Conservation (phyloP, 2,113 vertebrate genomes). For the Tor tambroides region DNA sequence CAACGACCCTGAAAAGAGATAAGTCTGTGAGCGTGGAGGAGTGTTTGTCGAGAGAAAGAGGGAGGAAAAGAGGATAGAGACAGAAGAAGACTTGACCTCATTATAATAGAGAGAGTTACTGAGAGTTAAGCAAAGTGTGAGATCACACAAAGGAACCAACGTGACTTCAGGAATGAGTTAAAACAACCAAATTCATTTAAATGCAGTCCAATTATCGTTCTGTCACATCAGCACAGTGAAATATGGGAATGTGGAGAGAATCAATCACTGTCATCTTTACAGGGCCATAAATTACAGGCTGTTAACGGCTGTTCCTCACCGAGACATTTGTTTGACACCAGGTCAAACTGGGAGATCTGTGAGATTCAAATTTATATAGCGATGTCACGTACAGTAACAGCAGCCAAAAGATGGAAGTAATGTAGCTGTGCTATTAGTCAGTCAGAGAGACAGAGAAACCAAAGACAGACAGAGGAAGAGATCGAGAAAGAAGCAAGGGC, state of each 20-base stretch:
- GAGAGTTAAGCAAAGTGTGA: background rate
- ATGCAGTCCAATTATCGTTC: slow-evolving; percentile 19
- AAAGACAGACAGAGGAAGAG: background rate
- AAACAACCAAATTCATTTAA: slow-evolving; percentile 8
- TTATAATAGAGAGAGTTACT: background rate
- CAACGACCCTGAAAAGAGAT: slow-evolving; percentile 66
- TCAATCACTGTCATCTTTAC: slow-evolving; percentile 31
- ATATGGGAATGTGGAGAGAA: slow-evolving; percentile 19
- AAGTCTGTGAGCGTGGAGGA: slow-evolving; percentile 11
- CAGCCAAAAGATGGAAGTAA: background rate
- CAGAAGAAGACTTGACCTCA: slow-evolving; percentile 22
- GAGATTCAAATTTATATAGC: background rate
- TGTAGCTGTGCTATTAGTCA: background rate
- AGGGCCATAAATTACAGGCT: slow-evolving; percentile 19
- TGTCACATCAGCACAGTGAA: slow-evolving; percentile 15
- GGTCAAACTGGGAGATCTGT: slow-evolving; percentile 25
- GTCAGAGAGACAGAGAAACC: slow-evolving; percentile 3
- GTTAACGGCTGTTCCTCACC: background rate
- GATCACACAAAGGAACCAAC: background rate
- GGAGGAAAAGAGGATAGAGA: background rate
- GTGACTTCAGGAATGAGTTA: slow-evolving; percentile 2
- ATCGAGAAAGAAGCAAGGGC: slow-evolving; percentile 26
- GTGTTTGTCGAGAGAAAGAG: background rate
- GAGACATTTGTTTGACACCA: slow-evolving; percentile 33
- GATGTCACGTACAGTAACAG: background rate